Evolutionary conservation across 2,888 invertebrate species (phyloP), one percentile per base, ranked within the genome.

Genomic region (Tromatobia lineatoria): DNA sequence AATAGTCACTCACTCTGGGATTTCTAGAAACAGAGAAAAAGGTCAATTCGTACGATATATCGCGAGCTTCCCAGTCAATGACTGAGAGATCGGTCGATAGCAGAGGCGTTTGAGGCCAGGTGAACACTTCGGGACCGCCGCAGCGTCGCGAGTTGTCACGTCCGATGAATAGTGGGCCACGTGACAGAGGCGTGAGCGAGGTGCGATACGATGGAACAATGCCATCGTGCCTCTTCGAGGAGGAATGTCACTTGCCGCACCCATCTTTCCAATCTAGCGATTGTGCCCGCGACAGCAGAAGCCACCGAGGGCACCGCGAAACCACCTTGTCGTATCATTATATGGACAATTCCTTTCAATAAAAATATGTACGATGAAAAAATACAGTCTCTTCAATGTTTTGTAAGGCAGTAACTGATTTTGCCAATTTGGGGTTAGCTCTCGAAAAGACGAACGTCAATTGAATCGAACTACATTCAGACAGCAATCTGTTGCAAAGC

Each of bases 171-270:
- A 91, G 93, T 92, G 91, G 90, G 92, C 91, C 92, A 93, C 92
- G 93, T 92, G 93, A 93, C 90, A 87, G 90, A 92, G 93, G 93
- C 93, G 93, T 93, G 93, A 93, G 91, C 91, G 91, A 93, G 93
- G 93, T 91, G 93, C 92, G 93, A 93, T 93, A 90, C 91, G 90
- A 91, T 92, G 92, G 93, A 93, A 93, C 93, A 93, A 93, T 93
- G 93, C 93, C 93, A 93, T 93, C 92, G 91, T 90, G 88, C 86
- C 90, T 92, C 93, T 92, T 91, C 93, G 92, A 93, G 92, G 88
- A 93, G 93, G 93, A 93, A 93, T 93, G 93, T 90, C 91, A 88
- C 88, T 89, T 88, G 93, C 92, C 93, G 93, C 93, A 93, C 93
- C 93, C 92, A 93, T 91, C 90, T 90, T 89, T 90, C 85, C 89